Evolutionary conservation across 2,888 invertebrate genomes (phyloP).

Genomic region (Ormyrus labotus): DNA sequence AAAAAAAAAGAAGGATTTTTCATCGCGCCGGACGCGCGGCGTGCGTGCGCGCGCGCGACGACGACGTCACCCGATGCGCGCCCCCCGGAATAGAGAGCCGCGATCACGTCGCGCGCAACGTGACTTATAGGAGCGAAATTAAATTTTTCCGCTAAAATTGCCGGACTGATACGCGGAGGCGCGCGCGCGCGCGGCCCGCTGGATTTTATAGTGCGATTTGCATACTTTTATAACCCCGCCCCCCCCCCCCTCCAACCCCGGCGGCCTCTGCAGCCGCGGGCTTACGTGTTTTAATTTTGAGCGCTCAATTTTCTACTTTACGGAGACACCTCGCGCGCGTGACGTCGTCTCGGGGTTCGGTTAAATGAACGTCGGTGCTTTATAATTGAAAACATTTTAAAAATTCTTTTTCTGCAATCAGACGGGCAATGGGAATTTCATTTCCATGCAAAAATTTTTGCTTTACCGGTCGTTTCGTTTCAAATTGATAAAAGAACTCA

Average conservation of each 20-base stretch:
- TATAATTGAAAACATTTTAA: not conserved
- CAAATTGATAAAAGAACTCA: no score
- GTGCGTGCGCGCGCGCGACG: not conserved
- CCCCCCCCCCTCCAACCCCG: not conserved
- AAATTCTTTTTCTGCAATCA: no score
- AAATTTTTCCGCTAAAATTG: conserved; percentile 51
- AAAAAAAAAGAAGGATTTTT: conserved; percentile 29
- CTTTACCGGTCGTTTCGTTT: not conserved
- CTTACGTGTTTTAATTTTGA: conserved; percentile 36
- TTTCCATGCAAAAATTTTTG: no score
- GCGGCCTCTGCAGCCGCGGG: not conserved
- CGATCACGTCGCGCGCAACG: conserved; percentile 44
- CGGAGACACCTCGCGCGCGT: not conserved
- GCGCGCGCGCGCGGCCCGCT: no score
- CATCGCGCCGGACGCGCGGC: conserved; percentile 16
- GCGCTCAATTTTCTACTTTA: conserved; percentile 41
- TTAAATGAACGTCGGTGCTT: not conserved
- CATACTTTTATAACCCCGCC: conserved; percentile 48
- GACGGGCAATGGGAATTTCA: not conserved
- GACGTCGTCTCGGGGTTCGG: no score
- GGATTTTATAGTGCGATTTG: conserved; percentile 46
- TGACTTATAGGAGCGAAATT: conserved; percentile 52
- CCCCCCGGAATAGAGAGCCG: not conserved
- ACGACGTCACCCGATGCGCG: not conserved
- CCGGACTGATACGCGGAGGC: conserved; percentile 3